Evolutionary conservation across 2,113 vertebrate genomes (phyloP).

Genomic region (Danionella cerebrum): DNA sequence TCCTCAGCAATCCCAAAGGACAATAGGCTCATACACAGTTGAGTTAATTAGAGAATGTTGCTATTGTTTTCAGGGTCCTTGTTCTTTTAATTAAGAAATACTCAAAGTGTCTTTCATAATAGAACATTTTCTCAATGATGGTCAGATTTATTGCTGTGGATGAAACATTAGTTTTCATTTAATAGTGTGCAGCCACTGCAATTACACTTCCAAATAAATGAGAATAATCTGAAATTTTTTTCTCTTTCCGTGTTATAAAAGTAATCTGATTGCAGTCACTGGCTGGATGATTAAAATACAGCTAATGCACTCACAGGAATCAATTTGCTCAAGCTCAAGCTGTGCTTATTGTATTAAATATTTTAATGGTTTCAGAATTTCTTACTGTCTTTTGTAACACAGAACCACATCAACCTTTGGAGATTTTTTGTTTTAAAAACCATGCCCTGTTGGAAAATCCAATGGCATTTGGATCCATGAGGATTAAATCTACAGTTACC

Average conservation of each 20-base stretch:
- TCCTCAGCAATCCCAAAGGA: conserved; percentile 25
- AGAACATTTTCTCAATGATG: conserved; percentile 42
- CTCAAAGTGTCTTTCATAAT: conserved; percentile 52
- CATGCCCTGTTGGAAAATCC: background rate
- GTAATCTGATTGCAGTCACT: conserved; percentile 13
- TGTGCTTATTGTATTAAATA: conserved; percentile 12
- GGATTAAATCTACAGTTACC: background rate
- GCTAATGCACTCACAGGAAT: conserved; percentile 10
- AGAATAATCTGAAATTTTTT: background rate
- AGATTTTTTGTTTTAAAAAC: background rate
- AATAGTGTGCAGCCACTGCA: conserved; percentile 9
- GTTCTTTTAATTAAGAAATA: conserved; percentile 65
- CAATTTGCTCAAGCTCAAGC: conserved; percentile 25
- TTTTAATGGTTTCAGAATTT: conserved; percentile 25
- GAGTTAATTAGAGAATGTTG: conserved; percentile 65
- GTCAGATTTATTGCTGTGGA: conserved; percentile 18
- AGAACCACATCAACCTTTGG: background rate
- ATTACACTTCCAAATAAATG: conserved; percentile 7
- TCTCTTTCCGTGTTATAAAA: background rate
- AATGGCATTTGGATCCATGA: background rate
- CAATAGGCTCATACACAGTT: conserved; percentile 55
- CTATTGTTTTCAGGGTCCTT: conserved; percentile 63
- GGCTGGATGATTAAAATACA: conserved; percentile 20
- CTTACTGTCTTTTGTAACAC: background rate
- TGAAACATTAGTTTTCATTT: conserved; percentile 24